Evolutionary conservation across 2,888 invertebrate genomes (phyloP), one percentile per base, ranked within the genome.

Genomic region (Tachina grossa): DNA sequence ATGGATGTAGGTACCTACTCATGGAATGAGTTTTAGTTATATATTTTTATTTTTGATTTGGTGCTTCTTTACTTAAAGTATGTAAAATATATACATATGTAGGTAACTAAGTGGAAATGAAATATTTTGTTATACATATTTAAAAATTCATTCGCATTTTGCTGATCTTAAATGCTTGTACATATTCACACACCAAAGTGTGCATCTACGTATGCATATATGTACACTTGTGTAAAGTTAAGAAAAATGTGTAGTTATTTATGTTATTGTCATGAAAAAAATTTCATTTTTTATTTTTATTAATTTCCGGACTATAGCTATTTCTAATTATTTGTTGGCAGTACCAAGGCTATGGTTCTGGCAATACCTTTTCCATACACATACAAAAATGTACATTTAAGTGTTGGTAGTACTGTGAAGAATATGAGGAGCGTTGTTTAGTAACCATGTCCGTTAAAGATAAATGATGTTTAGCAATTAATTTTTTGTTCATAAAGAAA

Each of bases 391-490:
- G 19, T n/a, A 75, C 61, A 81, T 61, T 75, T 31, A 61, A 47
- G 55, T 74, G 14, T 81, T 81, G 81, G 68, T 55, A 81, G 51
- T 19, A 68, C 68, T 75, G 59, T 2, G 1, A 9, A 31, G 6
- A 16, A 16, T 2, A 10, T n/a, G n/a, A 13, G 11, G 0, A 41
- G 14, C 53, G 41, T 6, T 10, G 47, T 16, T 57, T 9, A 57
- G 14, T 57, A 14, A 31, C 0, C 57, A 57, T 53, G 9, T 14
- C 49, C 45, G 63, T 19, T 65, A 65, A 14, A 10, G 9, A 10
- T n/a, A 53, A 53, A 19, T 10, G 0, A 11, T 19, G 1, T 19
- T 19, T 6, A 1, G 19, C 10, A 19, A 16, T 10, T 53, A 49
- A 49, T 5, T n/a, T 49, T 49, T 49, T 49, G 8, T n/a, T 49